Evolutionary conservation across 2,113 vertebrate genomes (phyloP), one percentile per base, ranked within the genome.

Genomic region (Lutjanus erythropterus): DNA sequence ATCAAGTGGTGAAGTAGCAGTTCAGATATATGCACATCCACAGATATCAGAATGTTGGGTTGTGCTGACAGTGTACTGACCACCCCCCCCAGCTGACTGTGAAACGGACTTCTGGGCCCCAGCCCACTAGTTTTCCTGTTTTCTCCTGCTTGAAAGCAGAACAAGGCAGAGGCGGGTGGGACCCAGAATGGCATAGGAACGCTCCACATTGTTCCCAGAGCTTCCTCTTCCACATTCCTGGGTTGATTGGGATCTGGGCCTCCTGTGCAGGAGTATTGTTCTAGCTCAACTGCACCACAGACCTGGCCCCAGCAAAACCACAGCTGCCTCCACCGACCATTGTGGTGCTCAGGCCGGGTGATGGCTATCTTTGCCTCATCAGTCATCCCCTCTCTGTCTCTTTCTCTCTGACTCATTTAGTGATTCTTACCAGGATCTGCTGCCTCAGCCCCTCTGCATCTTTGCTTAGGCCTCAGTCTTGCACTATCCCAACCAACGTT

Each of bases 171-270:
- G 56, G 71, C 76, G 73, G 90, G 88, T 71, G 86, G 88, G 76
- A 88, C 86, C 75, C 84, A 81, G 86, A 80, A 82, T 53, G 49
- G 75, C 75, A 85, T 74, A 75, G 91, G 89, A 92, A 91, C 83
- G 79, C 83, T 93, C 70, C 68, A 86, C 89, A 95, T 95, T 96
- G 94, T 95, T 95, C 86, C 75, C 69, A 31, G 75, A 70, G 88
- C 91, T 95, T 96, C 95, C 95, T 95, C 90, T 92, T 90, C 88
- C 92, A 94, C 94, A 96, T 96, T 96, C 94, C 92, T 95, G 84
- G 78, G 23, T 88, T 92, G 94, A 95, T 94, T 93, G 89, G 80
- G 93, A 93, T 94, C 89, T 80, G 82, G 90, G 84, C 78, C 89
- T 91, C 88, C 90, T 86, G 78, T 81, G 75, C 83, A 78, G 81